These are phyloP conservation scores for Typhlomys cinereus DNA, from an alignment of 2,113 vertebrate species.

Conservation along the genomic window DNA sequence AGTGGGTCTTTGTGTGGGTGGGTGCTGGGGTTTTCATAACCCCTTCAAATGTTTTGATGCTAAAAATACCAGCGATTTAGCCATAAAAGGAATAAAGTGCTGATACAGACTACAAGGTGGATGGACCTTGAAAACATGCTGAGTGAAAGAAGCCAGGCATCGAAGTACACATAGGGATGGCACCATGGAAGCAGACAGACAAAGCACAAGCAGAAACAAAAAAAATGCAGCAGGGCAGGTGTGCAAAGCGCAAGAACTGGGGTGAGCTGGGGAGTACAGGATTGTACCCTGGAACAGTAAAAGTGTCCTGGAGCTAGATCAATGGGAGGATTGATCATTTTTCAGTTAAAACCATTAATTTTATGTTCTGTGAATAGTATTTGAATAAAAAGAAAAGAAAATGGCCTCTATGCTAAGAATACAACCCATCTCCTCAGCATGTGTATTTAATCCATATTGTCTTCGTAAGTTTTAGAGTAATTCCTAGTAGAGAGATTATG, in stretches of 20 bases:
- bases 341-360: background rate
- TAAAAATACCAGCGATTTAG: conserved; percentile 41
- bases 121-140: background rate
- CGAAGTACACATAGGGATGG: background rate
- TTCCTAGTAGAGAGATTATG: background rate
- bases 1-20: background rate
- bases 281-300: background rate
- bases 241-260: background rate
- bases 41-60: background rate
- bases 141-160: conserved; percentile 17
- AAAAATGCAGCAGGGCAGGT: background rate
- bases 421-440: background rate
- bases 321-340: background rate
- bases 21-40: background rate
- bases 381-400: background rate
- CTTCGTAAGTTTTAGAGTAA: background rate
- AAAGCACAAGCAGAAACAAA: background rate
- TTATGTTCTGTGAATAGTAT: background rate
- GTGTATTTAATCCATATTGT: background rate
- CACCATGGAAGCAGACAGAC: background rate
- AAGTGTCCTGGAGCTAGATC: background rate
- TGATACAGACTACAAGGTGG: background rate
- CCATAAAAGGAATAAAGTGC: background rate
- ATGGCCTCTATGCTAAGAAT: background rate
- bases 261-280: background rate